Evolutionary conservation across 2,113 vertebrate genomes (phyloP).

Genomic region (Podarcis raffonei): DNA sequence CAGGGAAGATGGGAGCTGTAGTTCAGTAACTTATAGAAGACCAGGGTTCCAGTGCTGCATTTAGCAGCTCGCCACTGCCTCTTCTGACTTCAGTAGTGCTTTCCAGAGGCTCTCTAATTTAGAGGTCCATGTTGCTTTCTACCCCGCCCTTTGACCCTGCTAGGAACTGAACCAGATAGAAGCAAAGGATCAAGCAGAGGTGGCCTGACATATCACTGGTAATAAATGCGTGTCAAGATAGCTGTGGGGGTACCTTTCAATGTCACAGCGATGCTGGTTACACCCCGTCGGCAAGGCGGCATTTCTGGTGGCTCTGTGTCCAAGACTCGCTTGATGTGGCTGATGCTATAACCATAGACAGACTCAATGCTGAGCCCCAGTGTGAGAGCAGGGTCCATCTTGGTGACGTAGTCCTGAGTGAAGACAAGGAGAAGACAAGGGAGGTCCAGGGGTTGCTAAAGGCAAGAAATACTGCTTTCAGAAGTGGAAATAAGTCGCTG

Average conservation of each 20-base stretch:
- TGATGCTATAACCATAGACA: slow-evolving; percentile 87
- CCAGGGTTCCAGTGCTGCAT: background rate
- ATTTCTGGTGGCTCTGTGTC: slow-evolving; percentile 83
- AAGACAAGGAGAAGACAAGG: background rate
- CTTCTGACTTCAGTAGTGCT: background rate
- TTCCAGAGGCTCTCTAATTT: background rate
- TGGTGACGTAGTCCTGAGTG: slow-evolving; percentile 87
- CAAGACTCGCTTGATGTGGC: slow-evolving; percentile 84
- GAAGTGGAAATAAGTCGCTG: no score
- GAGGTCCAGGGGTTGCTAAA: no score
- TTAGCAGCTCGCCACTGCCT: background rate
- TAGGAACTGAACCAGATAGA: background rate
- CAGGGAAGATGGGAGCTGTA: no score
- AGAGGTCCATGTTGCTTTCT: background rate
- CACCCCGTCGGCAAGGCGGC: slow-evolving; percentile 80
- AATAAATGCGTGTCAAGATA: background rate
- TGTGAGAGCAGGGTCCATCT: slow-evolving; percentile 90
- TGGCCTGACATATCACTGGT: background rate
- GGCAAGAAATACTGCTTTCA: no score
- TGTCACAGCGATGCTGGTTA: slow-evolving; percentile 79
- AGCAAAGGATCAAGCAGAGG: rapidly evolving
- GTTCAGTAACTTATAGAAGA: no score
- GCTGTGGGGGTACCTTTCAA: slow-evolving; percentile 81
- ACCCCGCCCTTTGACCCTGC: background rate
- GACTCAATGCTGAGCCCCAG: slow-evolving; percentile 90